These are phyloP conservation scores for Phortica magna DNA, from an alignment of 2,888 invertebrate species.

Conservation along the genomic window DNA sequence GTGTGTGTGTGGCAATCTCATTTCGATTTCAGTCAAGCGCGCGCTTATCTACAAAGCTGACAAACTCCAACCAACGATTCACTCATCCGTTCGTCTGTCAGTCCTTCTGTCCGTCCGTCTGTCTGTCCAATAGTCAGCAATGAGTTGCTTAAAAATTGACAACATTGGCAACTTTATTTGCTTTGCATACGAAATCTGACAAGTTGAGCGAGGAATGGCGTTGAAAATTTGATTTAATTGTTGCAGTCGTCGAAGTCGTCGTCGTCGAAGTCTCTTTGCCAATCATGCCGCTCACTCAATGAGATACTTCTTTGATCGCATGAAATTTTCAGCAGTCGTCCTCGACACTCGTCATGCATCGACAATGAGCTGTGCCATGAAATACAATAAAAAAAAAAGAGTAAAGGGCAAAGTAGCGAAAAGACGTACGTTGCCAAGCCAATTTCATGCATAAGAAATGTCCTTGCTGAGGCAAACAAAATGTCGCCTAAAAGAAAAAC, in stretches of 20 bases:
- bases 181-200: conserved; percentile 5
- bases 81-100: neutral
- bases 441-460: conserved; percentile 9
- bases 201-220: neutral
- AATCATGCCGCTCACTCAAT: neutral
- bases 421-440: neutral
- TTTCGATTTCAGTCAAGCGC: too few relatives aligned
- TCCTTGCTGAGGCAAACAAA: neutral
- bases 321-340: neutral
- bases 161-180: neutral
- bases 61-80: neutral
- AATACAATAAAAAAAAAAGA: neutral
- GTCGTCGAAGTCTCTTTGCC: neutral
- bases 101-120: neutral
- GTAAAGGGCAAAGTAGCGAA: neutral
- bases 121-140: neutral
- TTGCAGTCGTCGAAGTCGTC: neutral
- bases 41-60: too few relatives aligned
- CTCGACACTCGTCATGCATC: neutral
- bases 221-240: conserved; percentile 32
- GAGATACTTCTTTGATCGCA: neutral
- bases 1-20: too few relatives aligned
- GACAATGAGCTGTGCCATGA: neutral
- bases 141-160: conserved; percentile 2
- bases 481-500: neutral